phyloP scores from a whole-genome alignment of 2,797 vertebrate species.

The Acomys russatus region DNA sequence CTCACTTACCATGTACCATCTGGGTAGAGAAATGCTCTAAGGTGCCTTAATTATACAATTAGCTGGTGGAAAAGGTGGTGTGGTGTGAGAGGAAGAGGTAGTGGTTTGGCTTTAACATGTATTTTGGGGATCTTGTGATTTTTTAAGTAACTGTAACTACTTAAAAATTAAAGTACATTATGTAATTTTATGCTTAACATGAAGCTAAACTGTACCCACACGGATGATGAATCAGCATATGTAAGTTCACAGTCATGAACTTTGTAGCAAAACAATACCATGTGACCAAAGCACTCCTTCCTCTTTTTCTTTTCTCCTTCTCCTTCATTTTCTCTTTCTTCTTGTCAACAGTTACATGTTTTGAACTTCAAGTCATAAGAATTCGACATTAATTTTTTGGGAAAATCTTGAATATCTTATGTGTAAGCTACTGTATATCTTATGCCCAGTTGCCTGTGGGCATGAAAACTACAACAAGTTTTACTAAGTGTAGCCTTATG shows the following conservation, averaged over 20 bases:
- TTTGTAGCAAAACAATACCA: neutral
- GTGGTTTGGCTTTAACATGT: conserved; percentile 31
- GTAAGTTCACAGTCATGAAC: neutral
- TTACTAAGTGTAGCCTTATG: neutral
- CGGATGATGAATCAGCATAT: neutral
- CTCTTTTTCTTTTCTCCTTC: neutral
- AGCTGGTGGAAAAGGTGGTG: neutral
- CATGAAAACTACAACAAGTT: neutral
- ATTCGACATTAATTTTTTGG: neutral
- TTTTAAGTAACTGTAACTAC: conserved; percentile 29
- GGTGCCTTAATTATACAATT: conserved; percentile 19
- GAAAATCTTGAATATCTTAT: neutral
- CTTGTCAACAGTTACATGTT: neutral
- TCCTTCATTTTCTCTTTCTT: neutral
- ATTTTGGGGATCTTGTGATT: neutral
- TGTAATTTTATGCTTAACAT: neutral
- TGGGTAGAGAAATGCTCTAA: neutral
- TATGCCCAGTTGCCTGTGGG: neutral
- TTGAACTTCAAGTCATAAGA: neutral
- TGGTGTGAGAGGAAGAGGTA: neutral
- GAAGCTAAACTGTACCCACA: neutral
- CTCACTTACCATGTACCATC: neutral
- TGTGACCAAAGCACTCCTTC: neutral
- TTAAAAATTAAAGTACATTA: conserved; percentile 23
- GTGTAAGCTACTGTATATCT: neutral